These are phyloP conservation scores for Thaumetopoea pityocampa DNA, from an alignment of 1,140 invertebrate genomes.

Conservation along the genomic window DNA sequence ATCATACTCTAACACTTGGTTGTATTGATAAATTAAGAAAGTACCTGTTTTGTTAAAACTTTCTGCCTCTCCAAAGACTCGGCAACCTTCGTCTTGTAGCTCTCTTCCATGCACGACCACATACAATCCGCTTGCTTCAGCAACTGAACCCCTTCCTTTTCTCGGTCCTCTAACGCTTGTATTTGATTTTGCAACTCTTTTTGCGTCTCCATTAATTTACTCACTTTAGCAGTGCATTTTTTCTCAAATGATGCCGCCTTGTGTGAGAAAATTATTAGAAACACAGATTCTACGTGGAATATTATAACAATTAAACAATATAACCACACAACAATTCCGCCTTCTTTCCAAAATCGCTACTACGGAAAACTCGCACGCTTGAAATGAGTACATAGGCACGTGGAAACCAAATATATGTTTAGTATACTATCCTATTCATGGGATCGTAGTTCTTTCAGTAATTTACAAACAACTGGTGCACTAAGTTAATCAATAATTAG, in stretches of 20 bases:
- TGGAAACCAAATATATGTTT: too few relatives aligned
- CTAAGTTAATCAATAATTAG: too few relatives aligned
- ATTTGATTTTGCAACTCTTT: slow-evolving; percentile 46
- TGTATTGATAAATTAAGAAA: too few relatives aligned
- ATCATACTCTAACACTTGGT: too few relatives aligned
- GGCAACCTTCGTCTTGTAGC: slow-evolving; percentile 50
- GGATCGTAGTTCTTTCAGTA: too few relatives aligned
- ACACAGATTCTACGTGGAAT: slow-evolving; percentile 3
- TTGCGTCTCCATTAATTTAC: slow-evolving; percentile 33
- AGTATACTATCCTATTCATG: too few relatives aligned
- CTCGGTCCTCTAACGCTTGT: slow-evolving; percentile 39
- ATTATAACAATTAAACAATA: neutral
- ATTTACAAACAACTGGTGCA: too few relatives aligned
- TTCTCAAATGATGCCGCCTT: slow-evolving; percentile 52
- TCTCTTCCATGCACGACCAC: slow-evolving; percentile 59
- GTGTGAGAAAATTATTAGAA: slow-evolving; percentile 5
- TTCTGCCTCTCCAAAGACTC: slow-evolving; percentile 45
- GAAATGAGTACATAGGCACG: too few relatives aligned
- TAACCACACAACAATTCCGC: too few relatives aligned
- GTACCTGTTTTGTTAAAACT: slow-evolving; percentile 38
- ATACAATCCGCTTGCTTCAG: slow-evolving; percentile 56
- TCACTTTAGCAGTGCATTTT: slow-evolving; percentile 39
- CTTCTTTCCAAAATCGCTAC: too few relatives aligned
- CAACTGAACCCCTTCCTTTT: slow-evolving; percentile 37
- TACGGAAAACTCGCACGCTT: too few relatives aligned